Evolutionary conservation across 1,140 invertebrate genomes (phyloP).

Genomic region (Macrosteles quadrilineatus): DNA sequence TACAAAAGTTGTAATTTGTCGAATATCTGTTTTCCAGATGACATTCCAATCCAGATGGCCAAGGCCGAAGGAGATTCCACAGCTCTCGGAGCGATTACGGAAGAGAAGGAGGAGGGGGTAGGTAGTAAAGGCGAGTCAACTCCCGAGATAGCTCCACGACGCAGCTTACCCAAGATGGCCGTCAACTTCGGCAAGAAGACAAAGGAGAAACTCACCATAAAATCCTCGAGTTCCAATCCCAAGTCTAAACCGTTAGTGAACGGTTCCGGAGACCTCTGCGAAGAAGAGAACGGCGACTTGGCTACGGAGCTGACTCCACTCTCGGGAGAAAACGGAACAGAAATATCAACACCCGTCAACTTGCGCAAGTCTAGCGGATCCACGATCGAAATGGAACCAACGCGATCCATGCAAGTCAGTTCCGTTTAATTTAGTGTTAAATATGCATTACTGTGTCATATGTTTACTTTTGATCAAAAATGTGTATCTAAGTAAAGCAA

Average conservation of each 20-base stretch:
- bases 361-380: conserved; percentile 2
- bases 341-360: conserved; percentile 25
- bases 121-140: conserved; percentile 11
- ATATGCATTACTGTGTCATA: no score
- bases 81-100: conserved; percentile 47
- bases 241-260: conserved; percentile 21
- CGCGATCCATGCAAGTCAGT: conserved; percentile 40
- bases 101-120: conserved; percentile 48
- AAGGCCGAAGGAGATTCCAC: conserved; percentile 39
- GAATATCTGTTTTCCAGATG: conserved; percentile 43
- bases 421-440: conserved; percentile 30
- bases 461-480: no score
- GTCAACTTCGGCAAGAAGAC: conserved; percentile 46
- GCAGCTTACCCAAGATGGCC: conserved; percentile 46
- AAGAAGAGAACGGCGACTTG: conserved; percentile 27
- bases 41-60: conserved; percentile 49
- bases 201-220: conserved; percentile 40
- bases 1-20: neutral
- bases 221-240: conserved; percentile 12
- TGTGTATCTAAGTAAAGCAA: no score
- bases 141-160: conserved; percentile 34
- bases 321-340: conserved; percentile 12
- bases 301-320: conserved; percentile 16
- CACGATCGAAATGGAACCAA: conserved; percentile 35
- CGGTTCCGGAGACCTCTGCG: conserved; percentile 20